phyloP scores from a whole-genome alignment of 2,113 vertebrate genomes.

The Passerina amoena region DNA sequence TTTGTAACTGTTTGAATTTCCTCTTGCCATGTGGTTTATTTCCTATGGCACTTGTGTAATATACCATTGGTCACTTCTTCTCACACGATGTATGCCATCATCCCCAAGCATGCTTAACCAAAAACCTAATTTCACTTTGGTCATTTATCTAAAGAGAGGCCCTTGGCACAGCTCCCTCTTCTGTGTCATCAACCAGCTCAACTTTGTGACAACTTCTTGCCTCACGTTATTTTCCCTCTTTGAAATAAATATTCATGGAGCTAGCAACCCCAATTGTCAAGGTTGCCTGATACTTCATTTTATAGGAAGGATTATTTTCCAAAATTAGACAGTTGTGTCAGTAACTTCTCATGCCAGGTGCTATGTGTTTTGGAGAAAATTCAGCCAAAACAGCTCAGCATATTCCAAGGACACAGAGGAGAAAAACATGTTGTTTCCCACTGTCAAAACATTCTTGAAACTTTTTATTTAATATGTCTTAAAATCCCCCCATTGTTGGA shows the following conservation, averaged over 20 bases:
- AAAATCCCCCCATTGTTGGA: slow-evolving; percentile 11
- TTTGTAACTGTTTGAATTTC: not conserved
- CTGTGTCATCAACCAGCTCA: not conserved
- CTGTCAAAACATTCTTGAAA: slow-evolving; percentile 53
- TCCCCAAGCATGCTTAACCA: not conserved
- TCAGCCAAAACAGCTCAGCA: slow-evolving; percentile 15
- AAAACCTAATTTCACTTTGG: not conserved
- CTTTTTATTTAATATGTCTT: slow-evolving; percentile 20
- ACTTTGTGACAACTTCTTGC: not conserved
- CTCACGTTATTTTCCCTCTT: not conserved
- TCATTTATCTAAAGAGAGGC: not conserved
- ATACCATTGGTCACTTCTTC: not conserved
- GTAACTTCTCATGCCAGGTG: slow-evolving; percentile 29
- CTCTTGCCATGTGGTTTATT: not conserved
- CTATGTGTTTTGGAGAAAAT: slow-evolving; percentile 28
- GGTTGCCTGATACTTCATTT: not conserved
- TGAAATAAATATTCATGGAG: not conserved
- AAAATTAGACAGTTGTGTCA: not conserved
- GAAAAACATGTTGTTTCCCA: slow-evolving; percentile 43
- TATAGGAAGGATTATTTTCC: not conserved
- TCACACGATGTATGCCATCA: not conserved
- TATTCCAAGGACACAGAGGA: slow-evolving; percentile 6
- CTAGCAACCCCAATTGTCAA: not conserved
- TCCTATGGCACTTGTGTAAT: not conserved
- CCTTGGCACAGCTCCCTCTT: not conserved